Percentiles rank a stretch among this genome's conserved stretches.
These are phyloP conservation scores for Apomyelois bistriatella DNA, from an alignment of 2,888 invertebrate species.

Conservation along the genomic window DNA sequence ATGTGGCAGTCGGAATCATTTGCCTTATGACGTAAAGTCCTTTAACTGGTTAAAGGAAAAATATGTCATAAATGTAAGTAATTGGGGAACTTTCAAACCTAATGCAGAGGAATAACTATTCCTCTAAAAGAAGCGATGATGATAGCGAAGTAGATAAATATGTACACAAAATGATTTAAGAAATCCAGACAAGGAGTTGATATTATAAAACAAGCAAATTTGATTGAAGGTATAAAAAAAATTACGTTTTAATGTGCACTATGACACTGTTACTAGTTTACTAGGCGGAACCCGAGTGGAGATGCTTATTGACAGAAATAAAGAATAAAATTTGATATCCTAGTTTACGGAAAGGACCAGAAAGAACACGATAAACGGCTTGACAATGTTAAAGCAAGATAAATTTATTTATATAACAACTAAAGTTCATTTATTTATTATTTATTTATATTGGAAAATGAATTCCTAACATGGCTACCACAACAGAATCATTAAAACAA, in stretches of 20 bases:
- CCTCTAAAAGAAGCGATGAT: no score
- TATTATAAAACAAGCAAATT: neutral
- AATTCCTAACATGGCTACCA: slow-evolving; percentile 26
- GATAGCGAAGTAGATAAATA: no score
- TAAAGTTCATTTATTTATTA: slow-evolving; percentile 9
- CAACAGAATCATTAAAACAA: slow-evolving; percentile 25
- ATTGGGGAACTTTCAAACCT: no score
- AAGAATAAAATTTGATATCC: neutral
- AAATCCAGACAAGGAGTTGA: neutral
- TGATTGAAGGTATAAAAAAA: neutral
- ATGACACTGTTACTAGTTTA: neutral
- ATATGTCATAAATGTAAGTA: no score
- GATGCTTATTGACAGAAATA: neutral
- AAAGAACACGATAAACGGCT: neutral
- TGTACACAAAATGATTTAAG: no score
- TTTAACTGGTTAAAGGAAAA: no score
- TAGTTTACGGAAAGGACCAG: neutral
- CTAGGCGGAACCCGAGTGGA: neutral
- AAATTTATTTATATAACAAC: neutral
- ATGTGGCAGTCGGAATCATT: neutral
- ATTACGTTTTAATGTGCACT: neutral
- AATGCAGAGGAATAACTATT: no score
- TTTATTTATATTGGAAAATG: slow-evolving; percentile 27
- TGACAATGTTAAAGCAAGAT: neutral
- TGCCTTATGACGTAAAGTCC: neutral